Evolutionary conservation across 2,888 invertebrate genomes (phyloP).

Genomic region (Drosophila borborema): DNA sequence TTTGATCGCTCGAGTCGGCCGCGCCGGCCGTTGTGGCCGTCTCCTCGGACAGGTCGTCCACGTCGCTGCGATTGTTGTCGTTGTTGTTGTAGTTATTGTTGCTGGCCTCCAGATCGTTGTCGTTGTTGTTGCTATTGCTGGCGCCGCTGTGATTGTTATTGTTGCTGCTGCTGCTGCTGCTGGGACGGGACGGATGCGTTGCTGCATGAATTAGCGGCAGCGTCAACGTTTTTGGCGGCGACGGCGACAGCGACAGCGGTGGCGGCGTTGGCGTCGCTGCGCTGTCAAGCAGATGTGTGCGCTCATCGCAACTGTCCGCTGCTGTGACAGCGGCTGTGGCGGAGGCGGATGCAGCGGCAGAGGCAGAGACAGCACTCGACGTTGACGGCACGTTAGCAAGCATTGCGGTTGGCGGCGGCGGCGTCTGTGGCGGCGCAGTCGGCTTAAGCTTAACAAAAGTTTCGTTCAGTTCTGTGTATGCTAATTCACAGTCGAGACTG

Average conservation of each 20-base stretch:
- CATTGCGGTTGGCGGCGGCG: conserved; percentile 55
- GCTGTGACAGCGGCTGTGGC: conserved; percentile 1
- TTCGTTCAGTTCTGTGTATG: conserved; percentile 42
- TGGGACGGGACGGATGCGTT: conserved; percentile 71
- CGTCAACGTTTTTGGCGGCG: conserved; percentile 63
- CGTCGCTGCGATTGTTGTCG: conserved; percentile 48
- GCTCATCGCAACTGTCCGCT: conserved; percentile 75
- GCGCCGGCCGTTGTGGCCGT: conserved; percentile 63
- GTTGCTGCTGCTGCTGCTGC: conserved; percentile 68
- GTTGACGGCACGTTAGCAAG: conserved; percentile 62
- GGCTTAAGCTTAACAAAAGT: conserved; percentile 36
- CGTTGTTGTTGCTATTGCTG: conserved; percentile 43
- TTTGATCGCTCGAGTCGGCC: conserved; percentile 78
- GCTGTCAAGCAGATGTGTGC: conserved; percentile 77
- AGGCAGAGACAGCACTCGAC: conserved; percentile 31
- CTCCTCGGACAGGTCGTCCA: conserved; percentile 69
- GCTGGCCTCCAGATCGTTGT: conserved; percentile 55
- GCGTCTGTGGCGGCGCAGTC: conserved; percentile 17
- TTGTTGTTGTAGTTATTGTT: conserved; percentile 51
- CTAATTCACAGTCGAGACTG: conserved; percentile 38
- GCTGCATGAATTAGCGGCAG: conserved; percentile 64
- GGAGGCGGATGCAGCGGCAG: conserved; percentile 22
- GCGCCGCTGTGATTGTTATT: conserved; percentile 53
- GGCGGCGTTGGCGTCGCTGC: conserved; percentile 35
- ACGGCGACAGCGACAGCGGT: conserved; percentile 28